A percentile compares a stretch with the other conserved stretches of the same genome.
Conservation (phyloP, 2,888 invertebrate species). For the Phlogophora meticulosa region DNA sequence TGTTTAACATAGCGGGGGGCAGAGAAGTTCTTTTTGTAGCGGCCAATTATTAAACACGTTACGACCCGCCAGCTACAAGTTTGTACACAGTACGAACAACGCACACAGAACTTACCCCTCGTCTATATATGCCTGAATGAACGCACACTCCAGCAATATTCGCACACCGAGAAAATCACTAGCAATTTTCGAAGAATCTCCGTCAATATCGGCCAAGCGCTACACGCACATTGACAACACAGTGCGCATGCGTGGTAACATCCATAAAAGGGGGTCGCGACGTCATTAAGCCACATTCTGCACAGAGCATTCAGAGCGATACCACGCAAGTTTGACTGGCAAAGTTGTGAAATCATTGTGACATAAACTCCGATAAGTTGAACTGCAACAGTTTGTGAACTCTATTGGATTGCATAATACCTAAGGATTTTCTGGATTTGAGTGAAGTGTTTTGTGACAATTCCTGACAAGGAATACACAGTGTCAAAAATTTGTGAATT, state of each 20-base stretch:
- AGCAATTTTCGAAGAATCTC: conserved; percentile 83
- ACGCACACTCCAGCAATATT: conserved; percentile 68
- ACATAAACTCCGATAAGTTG: conserved; percentile 78
- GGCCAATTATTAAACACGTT: conserved; percentile 74
- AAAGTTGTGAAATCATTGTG: conserved; percentile 88
- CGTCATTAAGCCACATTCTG: conserved; percentile 76
- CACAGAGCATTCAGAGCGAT: conserved; percentile 70
- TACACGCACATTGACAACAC: conserved; percentile 78
- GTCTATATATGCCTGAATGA: conserved; percentile 59
- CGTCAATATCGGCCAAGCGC: conserved; percentile 73
- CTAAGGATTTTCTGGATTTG: conserved; percentile 65
- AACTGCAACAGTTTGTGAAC: conserved; percentile 67
- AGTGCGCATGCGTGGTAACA: conserved; percentile 71
- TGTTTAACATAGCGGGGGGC: conserved; percentile 61
- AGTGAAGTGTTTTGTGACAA: conserved; percentile 76
- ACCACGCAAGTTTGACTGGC: conserved; percentile 74
- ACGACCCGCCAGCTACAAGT: conserved; percentile 70
- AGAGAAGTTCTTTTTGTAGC: conserved; percentile 62
- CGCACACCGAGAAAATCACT: conserved; percentile 70
- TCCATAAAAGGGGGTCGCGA: conserved; percentile 71
- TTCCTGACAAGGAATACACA: conserved; percentile 64
- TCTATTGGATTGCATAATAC: conserved; percentile 73
- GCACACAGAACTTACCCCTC: conserved; percentile 70
- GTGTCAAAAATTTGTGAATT: conserved; percentile 77
- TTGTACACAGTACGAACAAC: conserved; percentile 63